Evolutionary conservation across 2,113 vertebrate species (phyloP).

Genomic region (Ovibos moschatus): DNA sequence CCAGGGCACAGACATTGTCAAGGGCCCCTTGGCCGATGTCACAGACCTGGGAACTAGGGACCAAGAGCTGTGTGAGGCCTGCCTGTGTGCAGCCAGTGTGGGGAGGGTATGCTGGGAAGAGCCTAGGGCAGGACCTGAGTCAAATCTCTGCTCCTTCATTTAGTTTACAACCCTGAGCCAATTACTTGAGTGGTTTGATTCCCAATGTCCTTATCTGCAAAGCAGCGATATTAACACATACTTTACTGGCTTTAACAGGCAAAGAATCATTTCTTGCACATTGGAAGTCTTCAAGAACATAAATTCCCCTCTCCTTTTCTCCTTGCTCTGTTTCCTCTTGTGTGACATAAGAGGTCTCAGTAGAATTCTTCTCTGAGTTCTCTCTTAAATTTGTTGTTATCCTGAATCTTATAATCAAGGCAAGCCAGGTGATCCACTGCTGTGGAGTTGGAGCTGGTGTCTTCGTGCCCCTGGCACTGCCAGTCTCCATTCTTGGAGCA

Average conservation of each 20-base stretch:
- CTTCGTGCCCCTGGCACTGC: rapidly evolving
- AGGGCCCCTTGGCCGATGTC: not conserved
- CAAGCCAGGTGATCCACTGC: not conserved
- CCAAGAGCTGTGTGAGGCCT: not conserved
- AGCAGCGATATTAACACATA: not conserved
- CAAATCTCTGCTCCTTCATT: not conserved
- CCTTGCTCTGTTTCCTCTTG: not conserved
- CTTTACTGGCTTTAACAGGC: not conserved
- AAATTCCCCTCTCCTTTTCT: not conserved
- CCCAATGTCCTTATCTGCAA: not conserved
- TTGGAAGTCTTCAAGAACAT: not conserved
- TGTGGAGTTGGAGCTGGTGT: not conserved
- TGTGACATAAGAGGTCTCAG: not conserved
- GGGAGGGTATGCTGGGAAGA: not conserved
- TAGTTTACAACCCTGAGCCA: not conserved
- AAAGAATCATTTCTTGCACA: not conserved
- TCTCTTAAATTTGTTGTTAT: not conserved
- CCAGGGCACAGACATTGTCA: not conserved
- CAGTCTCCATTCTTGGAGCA: not conserved
- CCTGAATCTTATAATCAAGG: not conserved
- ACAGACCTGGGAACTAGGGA: not conserved
- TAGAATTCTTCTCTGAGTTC: not conserved
- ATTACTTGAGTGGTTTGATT: not conserved
- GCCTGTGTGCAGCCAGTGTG: rapidly evolving
- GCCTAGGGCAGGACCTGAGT: not conserved